phyloP scores from a whole-genome alignment of 2,113 vertebrate species.

The Sterrhoptilus dennistouni region DNA sequence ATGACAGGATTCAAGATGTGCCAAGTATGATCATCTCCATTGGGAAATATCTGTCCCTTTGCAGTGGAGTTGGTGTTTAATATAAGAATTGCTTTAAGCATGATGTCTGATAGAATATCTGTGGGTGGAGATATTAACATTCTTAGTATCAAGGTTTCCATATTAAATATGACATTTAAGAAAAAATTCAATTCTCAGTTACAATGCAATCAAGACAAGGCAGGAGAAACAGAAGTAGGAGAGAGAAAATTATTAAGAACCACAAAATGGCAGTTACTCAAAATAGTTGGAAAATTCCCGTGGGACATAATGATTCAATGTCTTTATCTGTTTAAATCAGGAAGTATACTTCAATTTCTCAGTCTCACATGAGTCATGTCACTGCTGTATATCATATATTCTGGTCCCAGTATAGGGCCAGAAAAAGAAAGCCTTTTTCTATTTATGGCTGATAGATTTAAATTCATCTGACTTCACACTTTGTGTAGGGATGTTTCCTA shows the following conservation, averaged over 20 bases:
- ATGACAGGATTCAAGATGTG: accelerated
- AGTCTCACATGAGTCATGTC: not conserved
- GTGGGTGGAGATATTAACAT: not conserved
- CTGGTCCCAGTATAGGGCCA: not conserved
- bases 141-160: not conserved
- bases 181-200: not conserved
- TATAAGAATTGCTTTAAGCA: not conserved
- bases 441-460: not conserved
- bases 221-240: not conserved
- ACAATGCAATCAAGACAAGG: not conserved
- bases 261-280: not conserved
- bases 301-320: not conserved
- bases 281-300: not conserved
- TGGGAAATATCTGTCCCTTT: not conserved
- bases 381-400: not conserved
- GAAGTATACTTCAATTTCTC: not conserved
- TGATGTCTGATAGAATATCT: not conserved
- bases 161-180: not conserved
- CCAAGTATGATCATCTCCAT: too few relatives aligned
- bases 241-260: not conserved
- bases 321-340: constrained; percentile 18
- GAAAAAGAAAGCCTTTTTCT: not conserved
- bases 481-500: not conserved
- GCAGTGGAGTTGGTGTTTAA: not conserved
- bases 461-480: not conserved